Percentiles rank a stretch among this genome's conserved stretches.
These are phyloP conservation scores for Syndactyla subalaris DNA, from an alignment of 2,797 vertebrate species.

Conservation along the genomic window DNA sequence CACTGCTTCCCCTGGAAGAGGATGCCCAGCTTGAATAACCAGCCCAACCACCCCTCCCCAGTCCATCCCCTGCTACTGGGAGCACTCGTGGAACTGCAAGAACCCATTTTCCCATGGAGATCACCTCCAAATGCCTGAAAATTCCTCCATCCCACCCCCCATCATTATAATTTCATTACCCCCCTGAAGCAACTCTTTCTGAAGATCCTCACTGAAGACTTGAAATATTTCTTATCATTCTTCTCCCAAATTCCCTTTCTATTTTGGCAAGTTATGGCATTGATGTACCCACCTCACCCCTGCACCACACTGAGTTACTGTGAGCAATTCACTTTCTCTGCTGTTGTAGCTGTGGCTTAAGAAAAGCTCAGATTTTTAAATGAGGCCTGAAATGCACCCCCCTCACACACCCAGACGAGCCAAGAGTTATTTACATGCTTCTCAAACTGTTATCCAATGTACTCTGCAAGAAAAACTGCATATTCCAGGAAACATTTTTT, in stretches of 20 bases:
- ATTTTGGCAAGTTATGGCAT: not conserved
- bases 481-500: not conserved
- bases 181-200: not conserved
- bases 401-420: not conserved
- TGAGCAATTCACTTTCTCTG: not conserved
- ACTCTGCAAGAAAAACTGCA: not conserved
- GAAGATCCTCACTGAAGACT: not conserved
- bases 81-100: not conserved
- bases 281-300: fast-evolving
- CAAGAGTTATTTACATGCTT: not conserved
- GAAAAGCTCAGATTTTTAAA: not conserved
- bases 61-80: not conserved
- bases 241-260: not conserved
- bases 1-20: not conserved
- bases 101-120: not conserved
- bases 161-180: not conserved
- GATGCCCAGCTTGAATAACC: not conserved
- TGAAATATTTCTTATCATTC: not conserved
- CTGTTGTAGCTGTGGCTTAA: not conserved
- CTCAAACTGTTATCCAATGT: not conserved
- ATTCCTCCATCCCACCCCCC: fast-evolving
- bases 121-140: not conserved
- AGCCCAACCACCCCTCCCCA: not conserved
- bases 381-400: not conserved
- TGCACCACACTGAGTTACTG: not conserved